These are phyloP conservation scores for Tetramorium simillimum DNA, from an alignment of 1,140 invertebrate genomes.

Conservation along the genomic window DNA sequence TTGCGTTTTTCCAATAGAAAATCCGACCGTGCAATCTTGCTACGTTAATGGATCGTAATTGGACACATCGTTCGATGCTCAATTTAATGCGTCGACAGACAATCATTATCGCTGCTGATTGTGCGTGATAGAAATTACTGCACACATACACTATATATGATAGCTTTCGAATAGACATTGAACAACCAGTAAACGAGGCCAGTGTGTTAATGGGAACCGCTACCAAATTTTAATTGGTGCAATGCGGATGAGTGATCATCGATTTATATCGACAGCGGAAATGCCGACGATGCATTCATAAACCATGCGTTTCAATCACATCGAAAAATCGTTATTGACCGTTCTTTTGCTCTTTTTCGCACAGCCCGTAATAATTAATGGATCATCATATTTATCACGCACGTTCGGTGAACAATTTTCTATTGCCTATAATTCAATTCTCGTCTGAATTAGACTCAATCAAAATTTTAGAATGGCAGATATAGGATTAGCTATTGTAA, in stretches of 20 bases:
- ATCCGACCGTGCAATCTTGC: constrained; percentile 20
- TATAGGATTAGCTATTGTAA: not conserved
- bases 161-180: not conserved
- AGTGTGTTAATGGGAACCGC: constrained; percentile 49
- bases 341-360: not conserved
- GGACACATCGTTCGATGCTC: constrained; percentile 44
- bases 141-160: constrained; percentile 26
- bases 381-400: not conserved
- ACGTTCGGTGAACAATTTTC: not conserved
- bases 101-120: constrained; percentile 60
- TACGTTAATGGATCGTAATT: constrained; percentile 40
- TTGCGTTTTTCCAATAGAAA: constrained; percentile 25
- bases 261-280: constrained; percentile 55
- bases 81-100: constrained; percentile 51
- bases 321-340: constrained; percentile 26
- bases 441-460: not conserved
- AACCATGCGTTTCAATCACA: constrained; percentile 7
- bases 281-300: constrained; percentile 28
- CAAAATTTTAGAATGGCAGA: not conserved
- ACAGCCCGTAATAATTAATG: constrained; percentile 6
- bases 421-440: constrained; percentile 23
- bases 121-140: constrained; percentile 47
- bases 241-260: constrained; percentile 45
- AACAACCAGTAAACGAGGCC: constrained; percentile 43
- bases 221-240: constrained; percentile 60